These are phyloP conservation scores for Leistus spinibarbis DNA, from an alignment of 2,888 invertebrate genomes.

Conservation along the genomic window DNA sequence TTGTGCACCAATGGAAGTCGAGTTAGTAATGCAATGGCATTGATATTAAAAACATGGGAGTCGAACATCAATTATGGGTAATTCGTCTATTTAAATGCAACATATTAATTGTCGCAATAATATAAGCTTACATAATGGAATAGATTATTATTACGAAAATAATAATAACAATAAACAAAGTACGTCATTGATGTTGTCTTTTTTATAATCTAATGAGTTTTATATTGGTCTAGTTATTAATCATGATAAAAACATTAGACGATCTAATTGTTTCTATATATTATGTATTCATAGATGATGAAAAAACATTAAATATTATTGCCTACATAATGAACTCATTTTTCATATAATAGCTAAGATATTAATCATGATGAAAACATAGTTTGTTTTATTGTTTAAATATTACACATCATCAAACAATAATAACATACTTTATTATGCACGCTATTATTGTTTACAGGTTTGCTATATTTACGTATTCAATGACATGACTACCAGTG, in stretches of 20 bases:
- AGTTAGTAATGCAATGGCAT: background rate
- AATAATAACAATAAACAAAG: background rate
- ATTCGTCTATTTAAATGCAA: background rate
- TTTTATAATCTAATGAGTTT: background rate
- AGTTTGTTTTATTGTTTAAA: no score
- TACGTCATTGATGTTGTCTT: background rate
- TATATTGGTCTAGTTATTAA: background rate
- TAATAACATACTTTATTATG: no score
- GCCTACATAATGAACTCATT: no score
- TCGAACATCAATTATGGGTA: no score
- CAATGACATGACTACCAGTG: no score
- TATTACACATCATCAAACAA: no score
- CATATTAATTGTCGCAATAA: background rate
- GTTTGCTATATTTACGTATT: no score
- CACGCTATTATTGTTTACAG: no score
- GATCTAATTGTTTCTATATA: background rate
- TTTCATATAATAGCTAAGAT: no score
- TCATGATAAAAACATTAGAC: background rate
- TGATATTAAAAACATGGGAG: background rate
- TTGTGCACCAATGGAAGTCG: no score
- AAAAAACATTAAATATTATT: no score
- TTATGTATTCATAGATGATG: background rate
- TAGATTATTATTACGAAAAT: background rate
- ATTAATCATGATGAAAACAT: no score
- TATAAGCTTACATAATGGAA: background rate